Conservation (phyloP, 2,888 invertebrate species). For the Octonoba sinensis region DNA sequence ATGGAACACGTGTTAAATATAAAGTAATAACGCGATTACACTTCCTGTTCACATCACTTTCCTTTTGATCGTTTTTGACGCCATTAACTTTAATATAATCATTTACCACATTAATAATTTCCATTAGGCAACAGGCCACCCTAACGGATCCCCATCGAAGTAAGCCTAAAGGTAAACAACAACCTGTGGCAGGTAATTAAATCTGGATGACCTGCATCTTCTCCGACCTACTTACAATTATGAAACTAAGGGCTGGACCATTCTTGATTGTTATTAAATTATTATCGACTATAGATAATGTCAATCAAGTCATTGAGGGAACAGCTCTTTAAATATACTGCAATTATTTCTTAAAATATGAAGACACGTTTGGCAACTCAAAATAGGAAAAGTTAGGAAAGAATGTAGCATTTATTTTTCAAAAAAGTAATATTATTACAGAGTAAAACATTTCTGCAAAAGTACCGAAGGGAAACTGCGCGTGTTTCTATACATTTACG, state of each 20-base stretch:
- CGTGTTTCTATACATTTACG: too few species aligned
- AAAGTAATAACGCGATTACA: neutral
- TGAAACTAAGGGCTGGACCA: constrained; percentile 10
- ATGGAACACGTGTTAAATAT: too few species aligned
- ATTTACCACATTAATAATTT: constrained; percentile 22
- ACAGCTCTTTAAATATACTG: neutral
- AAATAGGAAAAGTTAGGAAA: neutral
- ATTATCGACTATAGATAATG: constrained; percentile 54
- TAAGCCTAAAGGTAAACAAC: constrained; percentile 45
- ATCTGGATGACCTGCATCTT: constrained; percentile 50
- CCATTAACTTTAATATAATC: too few species aligned
- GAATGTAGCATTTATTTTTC: too few species aligned
- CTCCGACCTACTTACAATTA: constrained; percentile 43
- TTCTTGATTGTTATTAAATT: constrained; percentile 51
- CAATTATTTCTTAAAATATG: neutral
- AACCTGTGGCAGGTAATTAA: constrained; percentile 41
- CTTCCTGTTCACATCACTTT: neutral
- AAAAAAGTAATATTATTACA: too few species aligned
- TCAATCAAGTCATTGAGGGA: constrained; percentile 20
- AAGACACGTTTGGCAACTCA: neutral
- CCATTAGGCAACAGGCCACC: constrained; percentile 12
- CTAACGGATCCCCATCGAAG: neutral
- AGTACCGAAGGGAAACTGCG: too few species aligned
- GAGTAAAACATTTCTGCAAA: too few species aligned
- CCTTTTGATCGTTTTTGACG: neutral